Base-by-base conservation (phyloP, 2,797 vertebrate genomes). In the Aplochiton taeniatus region DNA sequence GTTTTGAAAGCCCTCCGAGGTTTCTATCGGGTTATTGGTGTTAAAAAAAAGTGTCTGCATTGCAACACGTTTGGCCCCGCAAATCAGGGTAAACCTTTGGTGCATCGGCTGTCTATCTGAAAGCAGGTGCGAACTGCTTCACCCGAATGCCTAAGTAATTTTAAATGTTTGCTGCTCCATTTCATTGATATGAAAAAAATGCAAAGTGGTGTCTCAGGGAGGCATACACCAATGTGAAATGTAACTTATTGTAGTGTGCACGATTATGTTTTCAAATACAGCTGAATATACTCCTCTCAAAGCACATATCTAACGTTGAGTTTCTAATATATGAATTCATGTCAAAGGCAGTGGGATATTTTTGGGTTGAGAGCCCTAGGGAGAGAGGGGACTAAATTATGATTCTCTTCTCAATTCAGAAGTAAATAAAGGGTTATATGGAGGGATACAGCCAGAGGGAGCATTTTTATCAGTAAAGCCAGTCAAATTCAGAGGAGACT, bases 391-490 rank as follows among this genome's bases (percentile, higher is more conserved):
- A 19, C 51, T 16, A 46, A 47, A 47, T 58, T 42, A 45, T 16
- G 31, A 14, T 61, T 61, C 42, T 18, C 18, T 16, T 54, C 19
- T 53, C 42, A 20, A 16, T 51, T 56, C 53, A 18, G 31, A 63
- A 52, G 16, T 52, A 62, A 56, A 44, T 61, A n/a, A 61, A 73
- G 13, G 16, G 50, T 9, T 54, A 68, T 18, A 19, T 50, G 50
- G 46, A 12, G 43, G 14, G 17, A 55, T 12, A 42, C 59, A 50
- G 61, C 53, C 67, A 52, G 42, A 11, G 65, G 46, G 31, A 19
- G n/a, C 43, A 10, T 53, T 72, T 63, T 58, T 66, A 61, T 65
- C 46, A 57, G 13, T 58, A 51, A 46, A 50, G 54, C 51, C 69
- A 66, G 48, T 54, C 49, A 62, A 57, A 61, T 46, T 61, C 58